Conservation (phyloP, 1,140 invertebrate species). For the Mylabris phalerata region DNA sequence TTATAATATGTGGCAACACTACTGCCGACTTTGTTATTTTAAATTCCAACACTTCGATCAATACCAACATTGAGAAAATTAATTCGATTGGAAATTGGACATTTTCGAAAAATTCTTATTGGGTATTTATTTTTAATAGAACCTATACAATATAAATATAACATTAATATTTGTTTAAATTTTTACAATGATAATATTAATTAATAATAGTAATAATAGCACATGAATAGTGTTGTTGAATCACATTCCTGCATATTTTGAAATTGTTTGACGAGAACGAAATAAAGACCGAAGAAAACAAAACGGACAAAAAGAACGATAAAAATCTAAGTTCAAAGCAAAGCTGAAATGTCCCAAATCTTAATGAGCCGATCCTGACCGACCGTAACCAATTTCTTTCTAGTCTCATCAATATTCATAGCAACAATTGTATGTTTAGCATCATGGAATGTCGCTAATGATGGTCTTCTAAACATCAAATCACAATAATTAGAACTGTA, state of each 20-base stretch:
- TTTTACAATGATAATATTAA: constrained; percentile 13
- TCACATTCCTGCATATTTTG: constrained; percentile 34
- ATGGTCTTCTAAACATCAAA: constrained; percentile 64
- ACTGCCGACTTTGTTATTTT: too few species aligned
- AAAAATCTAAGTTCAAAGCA: constrained; percentile 37
- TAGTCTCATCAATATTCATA: constrained; percentile 84
- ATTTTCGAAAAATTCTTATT: too few species aligned
- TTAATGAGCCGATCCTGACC: constrained; percentile 93
- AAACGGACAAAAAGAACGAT: too few species aligned
- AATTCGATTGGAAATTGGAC: too few species aligned
- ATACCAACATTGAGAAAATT: too few species aligned
- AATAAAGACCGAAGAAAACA: too few species aligned
- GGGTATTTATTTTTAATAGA: constrained; percentile 4
- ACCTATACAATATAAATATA: constrained; percentile 25
- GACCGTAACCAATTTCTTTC: constrained; percentile 79
- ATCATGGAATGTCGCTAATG: constrained; percentile 91
- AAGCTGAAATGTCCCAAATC: constrained; percentile 68
- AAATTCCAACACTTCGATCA: too few species aligned
- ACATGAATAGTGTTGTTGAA: constrained; percentile 16
- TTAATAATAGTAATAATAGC: constrained; percentile 15
- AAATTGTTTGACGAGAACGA: too few species aligned
- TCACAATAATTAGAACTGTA: not conserved
- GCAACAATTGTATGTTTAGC: constrained; percentile 84
- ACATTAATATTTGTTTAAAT: constrained; percentile 16
- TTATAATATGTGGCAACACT: too few species aligned